Percentiles rank a stretch among this genome's conserved stretches.
These are phyloP conservation scores for Andricus grossulariae DNA, from an alignment of 1,140 invertebrate genomes.

Conservation along the genomic window DNA sequence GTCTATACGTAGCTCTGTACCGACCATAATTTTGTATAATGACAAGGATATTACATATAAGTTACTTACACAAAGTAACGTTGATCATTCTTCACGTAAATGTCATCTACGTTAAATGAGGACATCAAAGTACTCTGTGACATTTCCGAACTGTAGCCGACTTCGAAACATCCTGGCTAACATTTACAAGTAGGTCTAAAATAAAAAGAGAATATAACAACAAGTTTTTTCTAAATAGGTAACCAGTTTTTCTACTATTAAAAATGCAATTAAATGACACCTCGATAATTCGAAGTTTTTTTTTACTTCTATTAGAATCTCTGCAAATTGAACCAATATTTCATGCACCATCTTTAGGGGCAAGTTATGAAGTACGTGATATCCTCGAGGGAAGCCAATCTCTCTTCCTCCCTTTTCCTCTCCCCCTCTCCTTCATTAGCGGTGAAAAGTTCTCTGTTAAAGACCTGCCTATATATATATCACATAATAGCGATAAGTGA, in stretches of 20 bases:
- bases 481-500: no score
- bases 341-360: no score
- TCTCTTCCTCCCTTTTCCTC: constrained; percentile 46
- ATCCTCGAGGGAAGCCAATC: no score
- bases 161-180: constrained; percentile 81
- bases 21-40: no score
- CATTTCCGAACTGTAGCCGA: constrained; percentile 78
- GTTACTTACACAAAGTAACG: constrained; percentile 77
- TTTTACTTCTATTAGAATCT: no score
- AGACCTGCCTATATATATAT: no score
- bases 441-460: constrained; percentile 40
- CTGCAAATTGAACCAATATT: no score
- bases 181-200: constrained; percentile 77
- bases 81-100: constrained; percentile 67
- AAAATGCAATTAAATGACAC: no score
- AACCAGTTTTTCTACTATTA: no score
- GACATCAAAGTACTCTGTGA: constrained; percentile 74
- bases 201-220: constrained; percentile 66
- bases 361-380: no score
- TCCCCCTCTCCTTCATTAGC: no score
- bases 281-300: no score
- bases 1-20: constrained; percentile 43
- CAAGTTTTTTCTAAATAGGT: neutral
- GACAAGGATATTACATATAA: neutral
- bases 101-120: constrained; percentile 61